Conservation (phyloP, 2,797 vertebrate genomes). For the Gymnothorax javanicus region DNA sequence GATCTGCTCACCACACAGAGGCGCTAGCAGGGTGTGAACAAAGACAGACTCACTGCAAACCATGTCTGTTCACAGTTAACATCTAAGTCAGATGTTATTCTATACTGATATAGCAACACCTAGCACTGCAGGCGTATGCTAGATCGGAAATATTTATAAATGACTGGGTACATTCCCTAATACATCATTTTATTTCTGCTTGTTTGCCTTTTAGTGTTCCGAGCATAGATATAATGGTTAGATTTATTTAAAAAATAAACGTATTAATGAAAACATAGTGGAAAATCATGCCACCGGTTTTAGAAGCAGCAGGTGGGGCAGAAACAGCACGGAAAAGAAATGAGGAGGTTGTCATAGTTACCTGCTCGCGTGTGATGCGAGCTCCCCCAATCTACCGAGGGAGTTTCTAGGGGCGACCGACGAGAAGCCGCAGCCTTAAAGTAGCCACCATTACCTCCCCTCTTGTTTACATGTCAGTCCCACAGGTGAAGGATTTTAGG, state of each 20-base stretch:
- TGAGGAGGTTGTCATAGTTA: constrained; percentile 84
- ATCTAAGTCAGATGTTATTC: background rate
- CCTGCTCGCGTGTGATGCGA: constrained; percentile 69
- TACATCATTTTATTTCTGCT: constrained; percentile 40
- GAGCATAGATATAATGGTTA: constrained; percentile 70
- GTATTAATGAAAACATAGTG: constrained; percentile 53
- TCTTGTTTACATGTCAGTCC: background rate
- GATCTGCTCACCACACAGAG: too few relatives aligned
- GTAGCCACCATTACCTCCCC: background rate
- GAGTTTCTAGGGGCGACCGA: constrained; percentile 63
- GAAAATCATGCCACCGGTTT: constrained; percentile 82
- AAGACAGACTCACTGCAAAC: background rate
- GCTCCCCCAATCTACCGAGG: constrained; percentile 41
- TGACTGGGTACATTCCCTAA: background rate
- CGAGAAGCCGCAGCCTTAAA: constrained; percentile 75
- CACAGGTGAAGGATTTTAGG: background rate
- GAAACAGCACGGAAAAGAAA: constrained; percentile 71
- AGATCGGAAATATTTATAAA: background rate
- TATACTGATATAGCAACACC: background rate
- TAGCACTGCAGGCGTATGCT: background rate
- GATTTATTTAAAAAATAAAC: constrained; percentile 44
- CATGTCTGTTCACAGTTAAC: background rate
- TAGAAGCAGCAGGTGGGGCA: constrained; percentile 80
- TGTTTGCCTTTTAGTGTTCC: constrained; percentile 58
- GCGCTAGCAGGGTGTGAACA: too few relatives aligned